These are phyloP conservation scores for Pangasianodon gigas DNA, from an alignment of 2,113 vertebrate genomes.

Conservation along the genomic window DNA sequence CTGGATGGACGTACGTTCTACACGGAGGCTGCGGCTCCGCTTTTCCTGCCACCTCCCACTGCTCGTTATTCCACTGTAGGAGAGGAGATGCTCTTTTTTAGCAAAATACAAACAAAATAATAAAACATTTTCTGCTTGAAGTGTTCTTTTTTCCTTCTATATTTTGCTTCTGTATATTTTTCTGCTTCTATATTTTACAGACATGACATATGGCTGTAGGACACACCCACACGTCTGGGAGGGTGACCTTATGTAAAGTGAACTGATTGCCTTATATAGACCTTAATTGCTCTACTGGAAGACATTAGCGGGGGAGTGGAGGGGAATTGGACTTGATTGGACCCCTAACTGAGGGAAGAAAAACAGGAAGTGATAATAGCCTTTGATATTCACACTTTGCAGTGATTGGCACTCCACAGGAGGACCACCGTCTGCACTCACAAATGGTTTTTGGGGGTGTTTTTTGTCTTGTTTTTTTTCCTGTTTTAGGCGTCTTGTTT, in stretches of 20 bases:
- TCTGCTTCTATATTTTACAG: background rate
- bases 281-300: slow-evolving; percentile 68
- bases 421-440: slow-evolving; percentile 55
- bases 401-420: slow-evolving; percentile 47
- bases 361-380: slow-evolving; percentile 71
- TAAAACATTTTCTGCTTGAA: background rate
- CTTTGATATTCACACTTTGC: slow-evolving; percentile 70
- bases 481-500: background rate
- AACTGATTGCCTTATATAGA: slow-evolving; percentile 77
- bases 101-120: background rate
- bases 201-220: slow-evolving; percentile 58
- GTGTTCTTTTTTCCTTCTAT: background rate
- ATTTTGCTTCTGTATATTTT: background rate
- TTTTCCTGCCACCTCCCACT: slow-evolving; percentile 90
- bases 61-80: slow-evolving; percentile 88
- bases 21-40: slow-evolving; percentile 88
- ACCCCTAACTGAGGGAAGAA: slow-evolving; percentile 65
- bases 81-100: slow-evolving; percentile 36
- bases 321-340: slow-evolving; percentile 66
- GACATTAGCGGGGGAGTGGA: slow-evolving; percentile 45
- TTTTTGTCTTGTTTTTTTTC: background rate
- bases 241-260: slow-evolving; percentile 41
- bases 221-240: slow-evolving; percentile 8
- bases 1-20: slow-evolving; percentile 85
- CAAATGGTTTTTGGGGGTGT: background rate